Percentiles rank a stretch among this genome's conserved stretches.
phyloP scores from a whole-genome alignment of 1,140 invertebrate species.

The Drosophila baimaii region DNA sequence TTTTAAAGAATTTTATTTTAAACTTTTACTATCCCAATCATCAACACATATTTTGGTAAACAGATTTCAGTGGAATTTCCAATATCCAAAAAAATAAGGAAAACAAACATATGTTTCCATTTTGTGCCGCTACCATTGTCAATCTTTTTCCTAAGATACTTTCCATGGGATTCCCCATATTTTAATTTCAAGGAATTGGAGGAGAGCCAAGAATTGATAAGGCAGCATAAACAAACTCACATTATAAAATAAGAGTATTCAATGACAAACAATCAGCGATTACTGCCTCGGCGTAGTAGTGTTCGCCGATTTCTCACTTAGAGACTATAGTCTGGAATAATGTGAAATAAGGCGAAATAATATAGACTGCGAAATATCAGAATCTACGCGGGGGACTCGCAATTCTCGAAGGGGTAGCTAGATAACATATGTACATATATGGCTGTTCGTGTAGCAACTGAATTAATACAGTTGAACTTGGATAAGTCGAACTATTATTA shows the following conservation, averaged over 20 bases:
- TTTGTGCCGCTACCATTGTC: not conserved
- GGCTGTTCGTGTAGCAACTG: not conserved
- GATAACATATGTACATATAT: no score
- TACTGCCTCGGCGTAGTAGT: not conserved
- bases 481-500: not conserved
- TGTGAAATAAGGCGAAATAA: not conserved
- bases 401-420: not conserved
- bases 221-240: not conserved
- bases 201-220: not conserved
- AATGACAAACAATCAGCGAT: not conserved
- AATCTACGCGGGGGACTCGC: not conserved
- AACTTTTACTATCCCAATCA: no score
- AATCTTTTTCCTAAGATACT: not conserved
- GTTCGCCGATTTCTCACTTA: not conserved
- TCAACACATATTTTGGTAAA: no score
- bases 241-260: not conserved
- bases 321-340: not conserved
- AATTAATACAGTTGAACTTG: not conserved
- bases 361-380: not conserved
- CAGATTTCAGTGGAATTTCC: no score
- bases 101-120: not conserved
- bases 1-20: no score
- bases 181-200: not conserved
- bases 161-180: conserved; percentile 6
- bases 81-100: no score